phyloP scores from a whole-genome alignment of 2,113 vertebrate species.

The Spea multiplicata region DNA sequence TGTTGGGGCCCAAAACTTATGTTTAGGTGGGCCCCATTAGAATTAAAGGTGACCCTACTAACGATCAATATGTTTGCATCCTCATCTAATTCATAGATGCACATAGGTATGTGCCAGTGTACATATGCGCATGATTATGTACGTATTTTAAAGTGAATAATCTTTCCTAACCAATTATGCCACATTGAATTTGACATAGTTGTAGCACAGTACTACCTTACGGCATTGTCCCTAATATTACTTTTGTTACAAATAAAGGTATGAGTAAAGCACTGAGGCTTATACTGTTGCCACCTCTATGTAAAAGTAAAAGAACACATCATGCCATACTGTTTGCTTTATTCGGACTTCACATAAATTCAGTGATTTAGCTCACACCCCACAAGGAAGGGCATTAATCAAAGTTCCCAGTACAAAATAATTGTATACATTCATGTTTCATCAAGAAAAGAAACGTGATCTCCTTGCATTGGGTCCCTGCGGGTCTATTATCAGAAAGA shows the following conservation, averaged over 20 bases:
- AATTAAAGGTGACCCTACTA: too few species aligned
- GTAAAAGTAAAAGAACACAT: background rate
- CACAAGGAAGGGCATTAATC: constrained; percentile 17
- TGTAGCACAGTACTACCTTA: background rate
- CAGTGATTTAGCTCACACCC: background rate
- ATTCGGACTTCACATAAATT: constrained; percentile 19
- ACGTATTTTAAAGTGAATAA: too few species aligned
- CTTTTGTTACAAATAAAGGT: background rate
- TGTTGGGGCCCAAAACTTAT: too few species aligned
- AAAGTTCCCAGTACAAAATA: constrained; percentile 13
- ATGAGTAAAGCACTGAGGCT: background rate
- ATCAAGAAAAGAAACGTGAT: background rate
- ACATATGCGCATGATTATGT: too few species aligned
- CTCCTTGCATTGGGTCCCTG: background rate
- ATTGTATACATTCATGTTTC: constrained; percentile 5
- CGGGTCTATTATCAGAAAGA: constrained; percentile 11
- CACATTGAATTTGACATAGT: too few species aligned
- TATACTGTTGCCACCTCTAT: background rate
- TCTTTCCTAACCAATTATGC: too few species aligned
- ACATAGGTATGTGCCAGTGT: too few species aligned
- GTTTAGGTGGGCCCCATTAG: too few species aligned
- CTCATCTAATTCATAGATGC: too few species aligned
- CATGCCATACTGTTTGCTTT: constrained; percentile 2
- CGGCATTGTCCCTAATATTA: background rate
- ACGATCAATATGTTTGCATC: too few species aligned